These are phyloP conservation scores for Siphamia tubifer DNA, from an alignment of 2,113 vertebrate species.

Conservation along the genomic window DNA sequence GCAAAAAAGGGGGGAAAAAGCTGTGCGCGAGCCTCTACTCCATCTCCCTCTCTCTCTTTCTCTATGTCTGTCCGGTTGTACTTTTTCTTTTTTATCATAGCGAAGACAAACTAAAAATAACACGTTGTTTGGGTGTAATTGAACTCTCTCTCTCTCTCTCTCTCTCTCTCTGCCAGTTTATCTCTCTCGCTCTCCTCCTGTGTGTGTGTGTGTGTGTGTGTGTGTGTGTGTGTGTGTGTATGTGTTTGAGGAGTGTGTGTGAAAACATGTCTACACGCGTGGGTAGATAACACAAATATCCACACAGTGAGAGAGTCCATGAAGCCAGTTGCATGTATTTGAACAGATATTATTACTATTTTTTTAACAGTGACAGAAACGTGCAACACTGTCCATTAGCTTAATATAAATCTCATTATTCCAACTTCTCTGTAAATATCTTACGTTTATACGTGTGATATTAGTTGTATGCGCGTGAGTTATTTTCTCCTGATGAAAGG, in stretches of 20 bases:
- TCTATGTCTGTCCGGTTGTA: too few species aligned
- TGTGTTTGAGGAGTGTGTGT: conserved; percentile 6
- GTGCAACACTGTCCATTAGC: too few species aligned
- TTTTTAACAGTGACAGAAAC: too few species aligned
- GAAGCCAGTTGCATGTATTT: background rate
- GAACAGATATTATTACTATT: too few species aligned
- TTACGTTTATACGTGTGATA: too few species aligned
- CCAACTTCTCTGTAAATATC: too few species aligned
- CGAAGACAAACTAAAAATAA: conserved; percentile 38
- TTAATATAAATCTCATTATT: too few species aligned
- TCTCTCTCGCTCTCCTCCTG: background rate
- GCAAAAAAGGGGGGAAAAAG: too few species aligned
- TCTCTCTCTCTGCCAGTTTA: background rate
- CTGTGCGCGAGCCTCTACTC: background rate
- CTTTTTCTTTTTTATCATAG: conserved; percentile 33
- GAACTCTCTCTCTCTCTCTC: conserved; percentile 27
- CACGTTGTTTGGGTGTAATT: conserved; percentile 44
- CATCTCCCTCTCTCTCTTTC: background rate
- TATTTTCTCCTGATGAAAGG: too few species aligned
- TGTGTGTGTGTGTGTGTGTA: conserved; percentile 4
- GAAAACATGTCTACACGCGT: conserved; percentile 41
- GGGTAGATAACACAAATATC: conserved; percentile 53
- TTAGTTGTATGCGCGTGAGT: too few species aligned
- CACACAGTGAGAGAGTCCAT: background rate
- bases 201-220: conserved; percentile 7